phyloP scores from a whole-genome alignment of 2,888 invertebrate species.

The Microctonus brassicae region DNA sequence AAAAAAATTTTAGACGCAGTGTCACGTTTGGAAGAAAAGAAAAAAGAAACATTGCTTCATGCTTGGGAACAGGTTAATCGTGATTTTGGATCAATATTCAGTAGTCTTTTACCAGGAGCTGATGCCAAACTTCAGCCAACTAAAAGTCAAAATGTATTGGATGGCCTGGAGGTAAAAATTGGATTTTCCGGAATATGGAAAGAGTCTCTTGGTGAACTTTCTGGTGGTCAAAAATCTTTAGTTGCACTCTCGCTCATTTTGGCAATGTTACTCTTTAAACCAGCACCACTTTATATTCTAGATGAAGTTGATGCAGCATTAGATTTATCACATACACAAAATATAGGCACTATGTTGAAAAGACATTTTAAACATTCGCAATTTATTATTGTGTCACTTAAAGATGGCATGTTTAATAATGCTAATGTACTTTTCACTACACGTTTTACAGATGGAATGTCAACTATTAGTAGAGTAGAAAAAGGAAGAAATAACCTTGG shows the following conservation, averaged over 20 bases:
- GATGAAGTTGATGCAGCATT: slow-evolving; percentile 99
- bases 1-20: slow-evolving; percentile 83
- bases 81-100: slow-evolving; percentile 96
- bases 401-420: slow-evolving; percentile 99
- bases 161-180: slow-evolving; percentile 92
- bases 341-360: slow-evolving; percentile 96
- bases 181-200: slow-evolving; percentile 96
- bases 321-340: slow-evolving; percentile 98
- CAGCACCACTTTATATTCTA: slow-evolving; percentile 97
- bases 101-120: slow-evolving; percentile 90
- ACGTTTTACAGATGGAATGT: slow-evolving; percentile 94
- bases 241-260: slow-evolving; percentile 96
- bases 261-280: slow-evolving; percentile 96
- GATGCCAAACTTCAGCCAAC: slow-evolving; percentile 87
- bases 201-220: slow-evolving; percentile 94
- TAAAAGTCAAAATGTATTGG: slow-evolving; percentile 80
- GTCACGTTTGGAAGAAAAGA: slow-evolving; percentile 90
- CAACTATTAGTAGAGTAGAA: slow-evolving; percentile 81
- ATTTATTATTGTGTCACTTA: slow-evolving; percentile 98
- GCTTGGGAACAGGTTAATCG: slow-evolving; percentile 91
- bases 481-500: slow-evolving; percentile 45
- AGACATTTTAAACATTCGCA: slow-evolving; percentile 91
- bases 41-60: slow-evolving; percentile 82
- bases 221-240: slow-evolving; percentile 96
- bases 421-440: slow-evolving; percentile 98